Percentiles rank a stretch among this genome's conserved stretches.
phyloP scores from a whole-genome alignment of 2,113 vertebrate genomes.

The Plecotus auritus region DNA sequence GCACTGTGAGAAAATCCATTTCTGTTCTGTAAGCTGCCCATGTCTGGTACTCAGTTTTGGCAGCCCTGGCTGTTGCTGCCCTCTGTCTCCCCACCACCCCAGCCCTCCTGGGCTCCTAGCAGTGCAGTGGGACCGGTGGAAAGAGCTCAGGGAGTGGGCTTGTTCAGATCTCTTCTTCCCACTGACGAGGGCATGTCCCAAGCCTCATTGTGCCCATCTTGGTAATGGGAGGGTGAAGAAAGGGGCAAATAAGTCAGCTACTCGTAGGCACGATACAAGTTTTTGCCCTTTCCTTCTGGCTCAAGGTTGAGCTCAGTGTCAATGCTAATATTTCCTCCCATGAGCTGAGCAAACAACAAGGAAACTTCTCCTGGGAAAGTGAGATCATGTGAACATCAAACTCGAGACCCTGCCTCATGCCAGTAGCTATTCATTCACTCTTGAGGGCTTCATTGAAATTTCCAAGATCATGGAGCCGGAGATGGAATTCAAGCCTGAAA shows the following conservation, averaged over 20 bases:
- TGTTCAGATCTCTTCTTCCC: not conserved
- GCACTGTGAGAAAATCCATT: not conserved
- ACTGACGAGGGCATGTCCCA: not conserved
- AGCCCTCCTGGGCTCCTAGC: not conserved
- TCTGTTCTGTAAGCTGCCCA: not conserved
- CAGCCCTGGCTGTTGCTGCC: not conserved
- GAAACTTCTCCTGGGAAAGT: not conserved
- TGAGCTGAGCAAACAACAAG: not conserved
- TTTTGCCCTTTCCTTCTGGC: not conserved
- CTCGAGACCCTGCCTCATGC: not conserved
- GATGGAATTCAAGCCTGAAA: accelerated
- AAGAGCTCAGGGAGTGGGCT: not conserved
- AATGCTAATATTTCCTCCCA: accelerated
- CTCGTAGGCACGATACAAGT: accelerated
- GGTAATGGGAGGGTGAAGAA: not conserved
- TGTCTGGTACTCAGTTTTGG: not conserved
- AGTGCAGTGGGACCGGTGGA: not conserved
- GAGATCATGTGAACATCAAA: not conserved
- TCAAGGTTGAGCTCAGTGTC: not conserved
- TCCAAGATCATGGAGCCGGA: accelerated
- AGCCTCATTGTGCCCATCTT: not conserved
- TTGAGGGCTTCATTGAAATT: not conserved
- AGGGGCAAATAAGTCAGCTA: not conserved
- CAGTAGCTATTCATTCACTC: not conserved
- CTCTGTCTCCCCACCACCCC: not conserved